Conservation (phyloP, 2,113 vertebrate genomes). For the Misgurnus anguillicaudatus region DNA sequence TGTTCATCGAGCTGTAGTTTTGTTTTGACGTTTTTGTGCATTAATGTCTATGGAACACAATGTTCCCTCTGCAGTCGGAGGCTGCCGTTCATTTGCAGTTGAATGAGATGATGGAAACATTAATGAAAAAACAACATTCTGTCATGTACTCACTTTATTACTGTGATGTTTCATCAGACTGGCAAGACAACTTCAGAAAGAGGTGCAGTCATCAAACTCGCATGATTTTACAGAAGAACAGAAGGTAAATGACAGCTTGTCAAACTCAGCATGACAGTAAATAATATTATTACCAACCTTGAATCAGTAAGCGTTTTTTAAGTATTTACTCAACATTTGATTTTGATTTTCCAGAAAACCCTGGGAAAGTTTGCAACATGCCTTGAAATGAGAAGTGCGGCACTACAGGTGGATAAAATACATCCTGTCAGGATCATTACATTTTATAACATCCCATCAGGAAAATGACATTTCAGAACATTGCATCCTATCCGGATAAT, state of each 20-base stretch:
- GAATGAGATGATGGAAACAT: no score
- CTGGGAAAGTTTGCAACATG: constrained; percentile 96
- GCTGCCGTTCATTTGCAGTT: no score
- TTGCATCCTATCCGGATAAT: no score
- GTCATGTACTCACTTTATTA: neutral
- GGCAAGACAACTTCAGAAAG: constrained; percentile 94
- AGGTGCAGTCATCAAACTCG: constrained; percentile 88
- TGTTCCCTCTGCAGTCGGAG: no score
- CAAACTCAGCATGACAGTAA: neutral
- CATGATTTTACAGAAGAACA: constrained; percentile 96
- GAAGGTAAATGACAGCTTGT: constrained; percentile 78
- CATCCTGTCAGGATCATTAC: no score
- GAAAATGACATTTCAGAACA: no score
- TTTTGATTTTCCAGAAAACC: constrained; percentile 80
- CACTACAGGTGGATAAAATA: constrained; percentile 83
- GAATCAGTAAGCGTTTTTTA: neutral
- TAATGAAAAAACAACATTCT: neutral
- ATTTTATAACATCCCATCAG: no score
- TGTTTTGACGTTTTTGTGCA: neutral
- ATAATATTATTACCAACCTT: neutral
- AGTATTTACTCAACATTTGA: neutral
- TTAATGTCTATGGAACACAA: neutral
- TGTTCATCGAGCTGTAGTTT: neutral
- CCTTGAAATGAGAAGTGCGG: constrained; percentile 91
- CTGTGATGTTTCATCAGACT: constrained; percentile 76